Percentiles rank a stretch among this genome's conserved stretches.
These are phyloP conservation scores for Aphelenchoides fujianensis DNA, from an alignment of 1,140 invertebrate species.

Conservation along the genomic window DNA sequence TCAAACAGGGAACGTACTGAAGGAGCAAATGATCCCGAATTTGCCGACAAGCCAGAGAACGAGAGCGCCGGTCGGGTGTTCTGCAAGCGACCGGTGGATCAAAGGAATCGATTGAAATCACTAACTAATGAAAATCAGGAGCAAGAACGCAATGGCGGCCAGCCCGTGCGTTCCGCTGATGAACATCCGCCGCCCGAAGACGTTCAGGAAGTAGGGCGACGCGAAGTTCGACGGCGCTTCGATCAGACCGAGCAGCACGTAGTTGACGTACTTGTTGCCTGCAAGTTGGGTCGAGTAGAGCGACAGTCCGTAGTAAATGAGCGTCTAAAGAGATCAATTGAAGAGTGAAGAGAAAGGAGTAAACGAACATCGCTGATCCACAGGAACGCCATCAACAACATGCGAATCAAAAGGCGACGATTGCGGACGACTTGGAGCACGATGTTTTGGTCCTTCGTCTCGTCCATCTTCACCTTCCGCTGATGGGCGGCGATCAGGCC, in stretches of 20 bases:
- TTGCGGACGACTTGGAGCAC: slow-evolving; percentile 3
- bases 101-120: not conserved
- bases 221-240: slow-evolving; percentile 60
- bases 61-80: not conserved
- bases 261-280: slow-evolving; percentile 63
- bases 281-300: slow-evolving; percentile 59
- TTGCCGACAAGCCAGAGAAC: slow-evolving; percentile 23
- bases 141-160: slow-evolving; percentile 9
- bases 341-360: no score
- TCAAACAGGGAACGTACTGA: not conserved
- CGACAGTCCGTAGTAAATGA: slow-evolving; percentile 64
- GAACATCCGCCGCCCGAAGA: slow-evolving; percentile 11
- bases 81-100: not conserved
- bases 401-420: slow-evolving; percentile 3
- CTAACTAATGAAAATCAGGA: slow-evolving; percentile 16
- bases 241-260: slow-evolving; percentile 58
- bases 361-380: not conserved
- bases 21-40: slow-evolving; percentile 18
- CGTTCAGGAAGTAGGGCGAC: slow-evolving; percentile 26
- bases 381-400: slow-evolving; percentile 4
- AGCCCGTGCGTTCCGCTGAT: not conserved
- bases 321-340: slow-evolving; percentile 33
- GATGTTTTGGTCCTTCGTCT: slow-evolving; percentile 15
- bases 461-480: slow-evolving; percentile 4
- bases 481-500: slow-evolving; percentile 20